These are phyloP conservation scores for Eulemur macaco DNA, from an alignment of 2,113 vertebrate genomes.

Conservation along the genomic window DNA sequence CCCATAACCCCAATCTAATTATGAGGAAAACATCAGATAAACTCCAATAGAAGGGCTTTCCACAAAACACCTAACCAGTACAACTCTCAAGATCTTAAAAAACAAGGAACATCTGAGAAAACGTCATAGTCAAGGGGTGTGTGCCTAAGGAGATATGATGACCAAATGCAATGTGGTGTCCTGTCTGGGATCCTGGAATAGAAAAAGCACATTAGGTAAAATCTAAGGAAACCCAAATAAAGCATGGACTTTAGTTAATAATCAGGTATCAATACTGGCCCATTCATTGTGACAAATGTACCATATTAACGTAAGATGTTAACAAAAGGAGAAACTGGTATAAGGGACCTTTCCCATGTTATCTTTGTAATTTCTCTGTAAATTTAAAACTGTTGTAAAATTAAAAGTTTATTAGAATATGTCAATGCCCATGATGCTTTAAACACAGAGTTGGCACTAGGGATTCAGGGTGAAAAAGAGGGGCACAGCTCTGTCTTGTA, in stretches of 20 bases:
- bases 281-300: not conserved
- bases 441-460: not conserved
- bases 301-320: not conserved
- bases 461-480: not conserved
- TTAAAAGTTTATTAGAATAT: not conserved
- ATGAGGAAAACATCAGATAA: not conserved
- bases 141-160: not conserved
- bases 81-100: not conserved
- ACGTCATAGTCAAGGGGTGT: not conserved
- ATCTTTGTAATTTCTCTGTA: not conserved
- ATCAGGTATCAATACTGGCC: not conserved
- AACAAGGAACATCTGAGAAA: not conserved
- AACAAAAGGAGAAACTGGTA: not conserved
- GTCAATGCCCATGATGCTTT: not conserved
- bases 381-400: not conserved
- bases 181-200: not conserved
- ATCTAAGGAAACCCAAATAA: not conserved
- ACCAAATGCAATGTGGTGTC: not conserved
- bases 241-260: not conserved
- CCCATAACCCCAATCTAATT: not conserved
- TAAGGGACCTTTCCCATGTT: not conserved
- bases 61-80: not conserved
- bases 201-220: not conserved
- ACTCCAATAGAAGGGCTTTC: not conserved
- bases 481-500: not conserved